phyloP scores from a whole-genome alignment of 2,113 vertebrate genomes.

The Ptyas mucosa region DNA sequence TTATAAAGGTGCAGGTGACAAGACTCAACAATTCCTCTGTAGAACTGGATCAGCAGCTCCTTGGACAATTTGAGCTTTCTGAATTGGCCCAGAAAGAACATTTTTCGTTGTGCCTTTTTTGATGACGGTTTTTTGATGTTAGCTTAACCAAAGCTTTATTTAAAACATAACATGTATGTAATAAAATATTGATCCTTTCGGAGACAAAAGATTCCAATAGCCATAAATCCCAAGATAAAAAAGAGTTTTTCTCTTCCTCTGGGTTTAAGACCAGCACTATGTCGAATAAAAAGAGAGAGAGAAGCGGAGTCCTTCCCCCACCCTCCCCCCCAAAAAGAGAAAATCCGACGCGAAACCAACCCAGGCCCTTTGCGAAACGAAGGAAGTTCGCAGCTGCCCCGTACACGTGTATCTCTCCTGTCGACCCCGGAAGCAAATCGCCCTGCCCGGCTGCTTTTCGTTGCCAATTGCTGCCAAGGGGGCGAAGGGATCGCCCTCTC shows the following conservation, averaged over 20 bases:
- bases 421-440: slow-evolving; percentile 17
- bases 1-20: too few relatives aligned
- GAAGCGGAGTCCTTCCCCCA: neutral
- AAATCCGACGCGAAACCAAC: neutral
- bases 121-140: too few relatives aligned
- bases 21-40: too few relatives aligned
- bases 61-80: too few relatives aligned
- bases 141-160: too few relatives aligned
- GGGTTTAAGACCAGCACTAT: neutral
- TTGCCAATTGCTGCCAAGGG: neutral
- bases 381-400: neutral
- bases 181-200: neutral
- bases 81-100: too few relatives aligned
- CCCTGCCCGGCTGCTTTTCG: neutral
- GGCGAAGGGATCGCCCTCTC: neutral
- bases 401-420: neutral
- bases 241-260: neutral
- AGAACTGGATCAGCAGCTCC: too few relatives aligned
- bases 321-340: too few relatives aligned
- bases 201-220: neutral
- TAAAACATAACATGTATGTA: too few relatives aligned
- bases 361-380: neutral
- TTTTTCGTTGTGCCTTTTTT: too few relatives aligned
- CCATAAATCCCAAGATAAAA: neutral
- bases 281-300: neutral